phyloP scores from a whole-genome alignment of 2,113 vertebrate species.

The Alethe castanea region DNA sequence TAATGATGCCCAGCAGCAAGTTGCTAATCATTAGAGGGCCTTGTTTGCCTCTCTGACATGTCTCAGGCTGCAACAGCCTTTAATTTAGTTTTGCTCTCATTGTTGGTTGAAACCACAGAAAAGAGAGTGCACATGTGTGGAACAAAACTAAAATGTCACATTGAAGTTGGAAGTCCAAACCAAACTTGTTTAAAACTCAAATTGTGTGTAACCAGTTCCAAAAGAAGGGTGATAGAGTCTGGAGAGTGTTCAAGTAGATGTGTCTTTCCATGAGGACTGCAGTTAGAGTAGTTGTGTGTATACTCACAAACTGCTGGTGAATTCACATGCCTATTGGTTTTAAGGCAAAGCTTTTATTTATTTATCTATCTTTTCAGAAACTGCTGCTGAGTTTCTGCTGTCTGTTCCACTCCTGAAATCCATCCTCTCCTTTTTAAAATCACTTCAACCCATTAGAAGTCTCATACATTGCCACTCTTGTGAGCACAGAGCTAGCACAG shows the following conservation, averaged over 20 bases:
- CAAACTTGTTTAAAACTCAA: not conserved
- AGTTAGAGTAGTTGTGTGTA: not conserved
- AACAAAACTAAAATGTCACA: conserved; percentile 3
- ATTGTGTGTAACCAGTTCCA: not conserved
- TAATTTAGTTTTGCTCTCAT: not conserved
- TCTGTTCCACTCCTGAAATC: not conserved
- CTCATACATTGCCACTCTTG: not conserved
- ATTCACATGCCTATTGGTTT: not conserved
- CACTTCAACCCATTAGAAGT: not conserved
- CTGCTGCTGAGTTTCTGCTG: not conserved
- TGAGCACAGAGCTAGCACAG: not conserved
- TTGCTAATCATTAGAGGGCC: conserved; percentile 14
- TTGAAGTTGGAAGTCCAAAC: not conserved
- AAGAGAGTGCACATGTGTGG: not conserved
- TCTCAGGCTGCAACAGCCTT: not conserved
- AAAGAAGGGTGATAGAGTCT: not conserved
- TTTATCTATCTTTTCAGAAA: not conserved
- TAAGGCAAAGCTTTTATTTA: not conserved
- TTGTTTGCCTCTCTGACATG: not conserved
- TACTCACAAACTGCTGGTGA: not conserved
- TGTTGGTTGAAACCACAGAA: not conserved
- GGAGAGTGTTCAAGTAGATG: not conserved
- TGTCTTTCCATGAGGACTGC: not conserved
- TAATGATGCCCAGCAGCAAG: conserved; percentile 18
- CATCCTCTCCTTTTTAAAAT: not conserved